Evolutionary conservation across 2,797 vertebrate genomes (phyloP).

Genomic region (Rhinella marina): DNA sequence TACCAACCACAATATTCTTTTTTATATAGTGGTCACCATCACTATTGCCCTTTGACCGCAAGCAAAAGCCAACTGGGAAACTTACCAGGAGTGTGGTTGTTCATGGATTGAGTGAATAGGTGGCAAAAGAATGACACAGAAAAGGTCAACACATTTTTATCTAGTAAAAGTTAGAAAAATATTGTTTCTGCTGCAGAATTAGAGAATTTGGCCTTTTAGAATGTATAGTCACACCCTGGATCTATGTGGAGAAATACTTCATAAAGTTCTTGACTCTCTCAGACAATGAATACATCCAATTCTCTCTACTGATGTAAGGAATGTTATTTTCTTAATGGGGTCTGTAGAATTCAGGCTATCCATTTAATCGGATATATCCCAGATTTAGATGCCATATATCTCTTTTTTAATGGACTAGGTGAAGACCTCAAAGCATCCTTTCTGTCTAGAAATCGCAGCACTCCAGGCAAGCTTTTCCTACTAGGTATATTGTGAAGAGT

Average conservation of each 20-base stretch:
- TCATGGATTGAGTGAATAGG: constrained; percentile 35
- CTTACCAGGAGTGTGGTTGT: constrained; percentile 41
- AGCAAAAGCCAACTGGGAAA: constrained; percentile 35
- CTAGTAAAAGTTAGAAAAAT: constrained; percentile 45
- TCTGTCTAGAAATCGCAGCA: neutral
- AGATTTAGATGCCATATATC: neutral
- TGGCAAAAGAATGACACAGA: constrained; percentile 34
- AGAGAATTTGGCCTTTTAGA: constrained; percentile 8
- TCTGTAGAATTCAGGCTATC: neutral
- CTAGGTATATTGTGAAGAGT: too few relatives aligned
- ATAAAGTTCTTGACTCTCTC: neutral
- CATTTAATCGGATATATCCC: neutral
- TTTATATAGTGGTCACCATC: neutral
- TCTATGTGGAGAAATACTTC: neutral
- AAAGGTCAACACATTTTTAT: constrained; percentile 46
- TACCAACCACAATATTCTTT: constrained; percentile 14
- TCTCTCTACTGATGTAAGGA: neutral
- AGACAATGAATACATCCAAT: neutral
- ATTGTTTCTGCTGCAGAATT: constrained; percentile 28
- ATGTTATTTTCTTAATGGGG: neutral
- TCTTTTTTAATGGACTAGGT: neutral
- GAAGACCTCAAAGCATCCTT: neutral
- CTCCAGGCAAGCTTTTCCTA: too few relatives aligned
- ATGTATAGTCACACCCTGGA: constrained; percentile 35
- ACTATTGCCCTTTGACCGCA: neutral